These are phyloP conservation scores for Rhinoraja longicauda DNA, from an alignment of 2,797 vertebrate genomes.

Conservation along the genomic window DNA sequence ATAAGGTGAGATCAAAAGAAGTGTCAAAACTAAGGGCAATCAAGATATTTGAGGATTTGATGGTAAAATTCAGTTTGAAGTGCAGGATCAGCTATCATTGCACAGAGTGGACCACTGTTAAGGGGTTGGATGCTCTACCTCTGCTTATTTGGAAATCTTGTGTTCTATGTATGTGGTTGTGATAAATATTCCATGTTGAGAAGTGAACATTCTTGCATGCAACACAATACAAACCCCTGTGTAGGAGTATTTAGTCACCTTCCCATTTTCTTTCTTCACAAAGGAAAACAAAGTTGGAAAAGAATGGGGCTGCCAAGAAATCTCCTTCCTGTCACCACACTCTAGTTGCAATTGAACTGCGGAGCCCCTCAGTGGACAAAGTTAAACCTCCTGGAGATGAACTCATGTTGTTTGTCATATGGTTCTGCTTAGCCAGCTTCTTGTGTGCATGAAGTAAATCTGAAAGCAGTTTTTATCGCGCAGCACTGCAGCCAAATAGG, in stretches of 20 bases:
- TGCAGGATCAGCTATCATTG: too few species aligned
- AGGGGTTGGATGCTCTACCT: too few species aligned
- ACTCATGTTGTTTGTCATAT: not conserved
- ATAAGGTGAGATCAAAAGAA: too few species aligned
- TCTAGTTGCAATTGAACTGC: not conserved
- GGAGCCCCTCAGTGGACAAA: not conserved
- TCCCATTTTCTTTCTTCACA: not conserved
- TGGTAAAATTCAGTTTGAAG: too few species aligned
- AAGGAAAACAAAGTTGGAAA: not conserved
- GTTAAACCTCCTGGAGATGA: not conserved
- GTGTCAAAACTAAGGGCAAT: too few species aligned
- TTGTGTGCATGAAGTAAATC: not conserved
- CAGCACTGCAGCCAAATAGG: not conserved
- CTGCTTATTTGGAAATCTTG: not conserved
- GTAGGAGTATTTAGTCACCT: not conserved
- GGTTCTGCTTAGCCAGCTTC: not conserved
- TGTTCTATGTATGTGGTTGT: not conserved
- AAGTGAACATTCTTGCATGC: not conserved
- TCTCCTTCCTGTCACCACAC: not conserved
- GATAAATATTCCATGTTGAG: not conserved
- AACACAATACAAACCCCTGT: not conserved
- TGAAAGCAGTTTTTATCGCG: not conserved
- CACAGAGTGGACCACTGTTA: too few species aligned
- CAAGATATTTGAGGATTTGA: too few species aligned
- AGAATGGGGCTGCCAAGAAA: not conserved